Conservation (phyloP, 2,888 invertebrate genomes). For the Rhagophthalmus giganteus region DNA sequence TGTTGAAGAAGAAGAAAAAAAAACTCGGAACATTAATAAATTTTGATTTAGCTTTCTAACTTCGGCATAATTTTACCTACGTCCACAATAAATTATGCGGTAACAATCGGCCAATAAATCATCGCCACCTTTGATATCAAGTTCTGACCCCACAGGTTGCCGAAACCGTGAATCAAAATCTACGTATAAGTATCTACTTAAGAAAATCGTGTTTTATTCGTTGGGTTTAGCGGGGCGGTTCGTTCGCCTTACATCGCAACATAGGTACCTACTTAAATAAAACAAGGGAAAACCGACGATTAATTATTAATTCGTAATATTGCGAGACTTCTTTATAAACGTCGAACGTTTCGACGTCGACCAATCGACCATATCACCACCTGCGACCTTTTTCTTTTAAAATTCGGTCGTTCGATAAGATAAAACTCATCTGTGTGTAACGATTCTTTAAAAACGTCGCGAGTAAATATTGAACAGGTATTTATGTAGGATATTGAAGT, state of each 20-base stretch:
- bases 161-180: conserved; percentile 10
- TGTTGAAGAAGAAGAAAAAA: too few relatives aligned
- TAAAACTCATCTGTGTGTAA: conserved; percentile 12
- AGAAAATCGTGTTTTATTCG: too few relatives aligned
- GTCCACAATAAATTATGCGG: conserved; percentile 13
- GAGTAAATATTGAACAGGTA: conserved; percentile 39
- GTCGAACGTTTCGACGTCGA: too few relatives aligned
- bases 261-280: too few relatives aligned
- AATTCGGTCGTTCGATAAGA: conserved; percentile 13
- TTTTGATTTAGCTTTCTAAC: conserved; percentile 10
- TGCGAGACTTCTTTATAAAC: too few relatives aligned
- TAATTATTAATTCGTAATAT: too few relatives aligned
- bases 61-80: conserved; percentile 11
- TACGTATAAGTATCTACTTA: too few relatives aligned
- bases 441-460: conserved; percentile 21
- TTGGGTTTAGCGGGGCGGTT: too few relatives aligned
- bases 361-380: too few relatives aligned
- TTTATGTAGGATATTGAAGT: conserved; percentile 36
- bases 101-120: conserved; percentile 18
- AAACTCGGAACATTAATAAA: conserved; percentile 2
- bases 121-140: conserved; percentile 8
- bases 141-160: conserved; percentile 11
- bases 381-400: conserved; percentile 12
- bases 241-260: too few relatives aligned
- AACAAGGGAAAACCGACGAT: too few relatives aligned